Evolutionary conservation across 1,140 invertebrate species (phyloP), one percentile per base, ranked within the genome.

Genomic region (Maconellicoccus hirsutus): DNA sequence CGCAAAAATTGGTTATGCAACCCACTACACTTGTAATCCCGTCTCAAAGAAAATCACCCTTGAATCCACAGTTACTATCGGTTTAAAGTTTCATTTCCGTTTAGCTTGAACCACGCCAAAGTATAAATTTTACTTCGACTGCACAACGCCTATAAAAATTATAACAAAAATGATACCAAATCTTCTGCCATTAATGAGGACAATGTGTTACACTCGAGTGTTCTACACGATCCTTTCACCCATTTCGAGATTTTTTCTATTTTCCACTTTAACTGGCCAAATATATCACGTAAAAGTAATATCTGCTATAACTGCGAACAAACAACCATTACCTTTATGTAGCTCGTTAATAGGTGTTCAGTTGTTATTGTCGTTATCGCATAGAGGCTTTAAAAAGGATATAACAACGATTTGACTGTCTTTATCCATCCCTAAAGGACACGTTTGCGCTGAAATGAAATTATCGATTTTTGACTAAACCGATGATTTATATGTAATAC

Each of bases 301-400:
- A 52, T 52, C 42, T 52, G 42, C n/a, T 52, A 52, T 52, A 52
- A 52, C 42, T 52, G 42, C 42, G 42, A 52, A 52, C 42, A 52
- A 52, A 52, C 42, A 52, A 16, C 42, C 42, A 52, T 52, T 52
- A 52, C 42, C 42, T 52, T 52, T 52, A 52, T 52, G 42, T 52
- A 52, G 42, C 42, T 52, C n/a, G 42, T 52, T 52, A 52, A 52
- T 52, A 52, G 42, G 42, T 52, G 42, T 52, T 52, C 42, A 19
- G 42, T 52, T 52, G 42, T 52, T 52, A 52, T 52, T 16, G 42
- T 52, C 42, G 42, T 52, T 52, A 52, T 52, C 42, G 3, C 42
- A 19, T 19, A 16, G 42, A 52, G 42, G 42, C 42, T 52, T 52
- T 52, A 52, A 52, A 52, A 52, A 52, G 12, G 42, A 52, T 52